These are phyloP conservation scores for Dromococcyx pavoninus DNA, from an alignment of 2,797 vertebrate species.

Conservation along the genomic window DNA sequence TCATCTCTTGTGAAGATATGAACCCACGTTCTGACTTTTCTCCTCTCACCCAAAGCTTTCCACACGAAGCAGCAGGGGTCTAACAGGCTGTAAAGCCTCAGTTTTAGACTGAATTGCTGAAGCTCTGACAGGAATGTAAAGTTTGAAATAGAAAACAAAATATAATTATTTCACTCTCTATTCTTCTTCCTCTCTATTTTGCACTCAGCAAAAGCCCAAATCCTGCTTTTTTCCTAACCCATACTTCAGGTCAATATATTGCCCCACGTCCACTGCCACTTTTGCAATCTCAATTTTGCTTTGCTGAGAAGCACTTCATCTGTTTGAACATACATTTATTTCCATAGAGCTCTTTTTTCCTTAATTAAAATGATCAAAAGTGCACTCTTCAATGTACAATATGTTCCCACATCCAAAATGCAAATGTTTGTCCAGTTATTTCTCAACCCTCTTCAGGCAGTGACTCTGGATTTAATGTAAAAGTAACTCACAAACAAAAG, in stretches of 20 bases:
- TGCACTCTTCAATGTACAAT: not conserved
- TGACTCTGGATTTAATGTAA: not conserved
- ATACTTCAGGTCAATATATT: not conserved
- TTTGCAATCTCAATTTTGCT: not conserved
- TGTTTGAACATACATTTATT: not conserved
- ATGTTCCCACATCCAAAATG: not conserved
- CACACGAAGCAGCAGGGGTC: not conserved
- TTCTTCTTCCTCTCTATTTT: not conserved
- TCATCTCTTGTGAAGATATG: not conserved
- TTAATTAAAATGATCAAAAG: not conserved
- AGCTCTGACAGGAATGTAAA: not conserved
- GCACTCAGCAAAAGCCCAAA: not conserved
- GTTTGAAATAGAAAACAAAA: not conserved
- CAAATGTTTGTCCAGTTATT: fast-evolving
- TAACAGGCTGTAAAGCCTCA: not conserved
- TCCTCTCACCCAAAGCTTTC: not conserved
- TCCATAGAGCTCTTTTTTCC: not conserved
- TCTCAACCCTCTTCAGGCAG: not conserved
- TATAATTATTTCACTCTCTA: not conserved
- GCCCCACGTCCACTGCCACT: not conserved
- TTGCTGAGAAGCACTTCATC: not conserved
- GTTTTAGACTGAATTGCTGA: not conserved
- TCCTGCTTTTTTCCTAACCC: not conserved
- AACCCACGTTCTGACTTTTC: not conserved
- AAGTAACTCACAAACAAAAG: not conserved